Base-by-base conservation (phyloP, 2,113 vertebrate genomes). In the Lepus americanus region DNA sequence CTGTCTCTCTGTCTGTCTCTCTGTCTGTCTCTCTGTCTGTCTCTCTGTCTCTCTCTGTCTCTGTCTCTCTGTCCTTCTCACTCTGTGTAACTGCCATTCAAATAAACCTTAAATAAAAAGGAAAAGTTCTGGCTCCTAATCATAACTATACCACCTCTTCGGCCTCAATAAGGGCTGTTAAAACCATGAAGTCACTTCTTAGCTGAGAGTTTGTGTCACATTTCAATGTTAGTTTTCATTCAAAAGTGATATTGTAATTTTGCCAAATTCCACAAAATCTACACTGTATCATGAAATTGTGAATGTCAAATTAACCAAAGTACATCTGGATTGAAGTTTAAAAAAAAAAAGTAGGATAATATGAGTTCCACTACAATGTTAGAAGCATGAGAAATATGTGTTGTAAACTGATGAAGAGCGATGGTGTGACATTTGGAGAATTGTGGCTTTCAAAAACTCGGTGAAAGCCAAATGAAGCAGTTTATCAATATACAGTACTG, bases 221-320 rank as follows among this genome's bases (percentile, higher is more conserved):
- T 66, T 51, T 81, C 64, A 80, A 72, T 81, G 63, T 83, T 59
- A 70, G 6, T 14, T 74, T 94, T 85, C 79, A 64, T 66, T 66
- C 33, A 92, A 78, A 79, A n/a, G 9, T 84, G 6, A 91, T 9
- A 33, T n/a, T 36, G 13, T n/a, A 20, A 44, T 39, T 90, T 66
- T 78, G 5, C 53, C 49, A 89, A 11, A 74, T 61, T 87, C 63
- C 29, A 22, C 25, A 44, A 1, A 27, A 59, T 33, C 22, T 74
- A 22, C 31, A 93, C 51, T 90, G 13, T 7, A 17, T 67, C 12
- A 9, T 66, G 64, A 89, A 73, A 55, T 86, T 78, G 9, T 78
- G 51, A 79, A 79, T 61, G 11, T 20, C 17, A 31, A 61, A 36
- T 66, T 85, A 77, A 74, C 61, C 76, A 87, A 84, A 59, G n/a